phyloP scores from a whole-genome alignment of 2,113 vertebrate species.

The Natator depressus region DNA sequence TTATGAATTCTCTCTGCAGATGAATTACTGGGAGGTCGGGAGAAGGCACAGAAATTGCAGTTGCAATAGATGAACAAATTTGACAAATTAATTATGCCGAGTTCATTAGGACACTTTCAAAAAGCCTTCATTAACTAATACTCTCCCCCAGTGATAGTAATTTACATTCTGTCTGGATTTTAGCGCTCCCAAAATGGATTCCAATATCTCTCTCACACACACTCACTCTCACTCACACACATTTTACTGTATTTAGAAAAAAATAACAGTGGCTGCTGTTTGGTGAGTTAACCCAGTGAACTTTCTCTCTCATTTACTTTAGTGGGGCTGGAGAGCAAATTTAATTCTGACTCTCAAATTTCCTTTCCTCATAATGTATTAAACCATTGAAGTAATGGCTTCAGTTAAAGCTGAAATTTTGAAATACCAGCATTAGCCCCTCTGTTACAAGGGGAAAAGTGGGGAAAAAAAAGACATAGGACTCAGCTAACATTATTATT shows the following conservation, averaged over 20 bases:
- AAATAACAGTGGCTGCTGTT: background rate
- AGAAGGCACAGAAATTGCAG: background rate
- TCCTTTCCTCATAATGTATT: background rate
- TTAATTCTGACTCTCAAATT: background rate
- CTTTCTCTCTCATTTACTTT: background rate
- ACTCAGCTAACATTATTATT: background rate
- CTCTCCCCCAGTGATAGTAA: conserved; percentile 28
- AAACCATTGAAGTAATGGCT: background rate
- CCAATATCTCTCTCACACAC: background rate
- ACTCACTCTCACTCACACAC: background rate
- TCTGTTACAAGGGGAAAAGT: background rate
- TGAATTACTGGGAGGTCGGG: background rate
- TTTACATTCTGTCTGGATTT: conserved; percentile 14
- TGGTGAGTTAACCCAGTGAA: background rate
- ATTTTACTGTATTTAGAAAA: conserved; percentile 6
- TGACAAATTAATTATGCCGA: conserved; percentile 55
- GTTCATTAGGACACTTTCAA: conserved; percentile 30
- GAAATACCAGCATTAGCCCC: background rate
- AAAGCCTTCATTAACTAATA: conserved; percentile 59
- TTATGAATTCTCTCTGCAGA: conserved; percentile 46
- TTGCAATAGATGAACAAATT: conserved; percentile 4
- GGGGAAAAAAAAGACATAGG: background rate
- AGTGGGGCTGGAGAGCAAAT: background rate
- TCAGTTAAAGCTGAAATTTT: background rate
- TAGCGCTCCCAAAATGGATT: background rate